Base-by-base conservation (phyloP, 2,888 invertebrate species). In the Pyrgus malvae region DNA sequence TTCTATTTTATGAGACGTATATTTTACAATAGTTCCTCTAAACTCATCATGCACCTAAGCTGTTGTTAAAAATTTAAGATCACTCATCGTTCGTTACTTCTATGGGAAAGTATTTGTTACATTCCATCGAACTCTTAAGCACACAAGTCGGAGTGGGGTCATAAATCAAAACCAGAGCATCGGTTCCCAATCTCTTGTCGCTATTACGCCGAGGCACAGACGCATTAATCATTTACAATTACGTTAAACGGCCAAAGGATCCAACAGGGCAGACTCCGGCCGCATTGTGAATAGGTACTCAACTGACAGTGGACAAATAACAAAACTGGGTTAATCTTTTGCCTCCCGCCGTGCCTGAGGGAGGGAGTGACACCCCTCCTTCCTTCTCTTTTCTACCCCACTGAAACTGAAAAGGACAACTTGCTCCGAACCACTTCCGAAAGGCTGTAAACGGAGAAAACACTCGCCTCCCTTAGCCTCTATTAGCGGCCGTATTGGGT, bases 281-380 rank as follows among this genome's bases (percentile, higher is more conserved):
- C 83, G 81, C 84, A 86, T 87, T 87, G 89, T 88, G 87, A 87
- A 84, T 84, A 84, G 83, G 84, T 84, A 89, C 89, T 88, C 86
- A 76, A 86, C 88, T 89, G 89, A 87, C 89, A 89, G 86, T 89
- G 89, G 89, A 90, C 89, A 90, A 90, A 90, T 89, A 89, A 89
- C 89, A 87, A 88, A 89, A 90, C 89, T 90, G 85, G 89, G 89
- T 90, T 90, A 90, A 90, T 89, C 89, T 89, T 88, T 88, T 81
- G 81, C 89, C 89, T 80, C 89, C 89, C 87, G 82, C 75, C 60
- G 75, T 65, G 72, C 62, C 65, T 58, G 75, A 85, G 82, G 84
- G 79, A 78, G 74, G 85, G 76, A 68, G 77, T 33, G 42, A 38
- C 85, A 81, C 86, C 88, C 87, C 69, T 64, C 59, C 38, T 55